Evolutionary conservation across 2,113 vertebrate genomes (phyloP).

Genomic region (Dipodomys spectabilis): DNA sequence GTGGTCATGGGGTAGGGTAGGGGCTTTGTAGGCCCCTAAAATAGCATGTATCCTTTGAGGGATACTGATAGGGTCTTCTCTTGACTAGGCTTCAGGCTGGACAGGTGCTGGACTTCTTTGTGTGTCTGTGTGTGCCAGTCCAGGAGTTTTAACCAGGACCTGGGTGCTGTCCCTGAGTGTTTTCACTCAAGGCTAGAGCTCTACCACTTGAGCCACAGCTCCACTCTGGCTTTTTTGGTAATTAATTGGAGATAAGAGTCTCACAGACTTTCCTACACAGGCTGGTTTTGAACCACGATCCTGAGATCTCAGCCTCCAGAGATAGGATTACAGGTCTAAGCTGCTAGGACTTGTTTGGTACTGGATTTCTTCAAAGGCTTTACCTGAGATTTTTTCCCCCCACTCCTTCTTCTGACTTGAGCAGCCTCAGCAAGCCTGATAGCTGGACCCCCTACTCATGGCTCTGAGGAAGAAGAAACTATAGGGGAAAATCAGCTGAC

Average conservation of each 20-base stretch:
- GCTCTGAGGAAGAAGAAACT: neutral
- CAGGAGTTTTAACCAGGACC: no score
- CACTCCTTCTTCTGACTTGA: neutral
- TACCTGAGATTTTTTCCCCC: neutral
- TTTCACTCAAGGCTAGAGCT: no score
- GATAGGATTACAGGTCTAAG: no score
- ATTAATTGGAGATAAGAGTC: no score
- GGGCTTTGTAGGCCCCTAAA: neutral
- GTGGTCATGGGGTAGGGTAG: neutral
- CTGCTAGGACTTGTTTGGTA: no score
- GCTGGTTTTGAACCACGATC: no score
- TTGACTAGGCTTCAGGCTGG: neutral
- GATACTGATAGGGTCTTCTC: neutral
- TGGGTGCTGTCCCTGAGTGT: no score
- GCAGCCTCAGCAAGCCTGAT: neutral
- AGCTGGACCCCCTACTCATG: neutral
- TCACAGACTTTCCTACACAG: no score
- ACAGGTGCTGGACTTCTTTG: neutral
- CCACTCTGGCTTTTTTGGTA: no score
- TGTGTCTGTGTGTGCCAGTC: no score
- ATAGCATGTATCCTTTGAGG: neutral
- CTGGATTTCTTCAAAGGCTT: neutral
- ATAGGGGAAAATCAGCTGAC: neutral
- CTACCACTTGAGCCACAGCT: no score
- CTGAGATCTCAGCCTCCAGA: no score